Percentiles rank a stretch among this genome's conserved stretches.
phyloP scores from a whole-genome alignment of 2,113 vertebrate species.

The Chionomys nivalis region DNA sequence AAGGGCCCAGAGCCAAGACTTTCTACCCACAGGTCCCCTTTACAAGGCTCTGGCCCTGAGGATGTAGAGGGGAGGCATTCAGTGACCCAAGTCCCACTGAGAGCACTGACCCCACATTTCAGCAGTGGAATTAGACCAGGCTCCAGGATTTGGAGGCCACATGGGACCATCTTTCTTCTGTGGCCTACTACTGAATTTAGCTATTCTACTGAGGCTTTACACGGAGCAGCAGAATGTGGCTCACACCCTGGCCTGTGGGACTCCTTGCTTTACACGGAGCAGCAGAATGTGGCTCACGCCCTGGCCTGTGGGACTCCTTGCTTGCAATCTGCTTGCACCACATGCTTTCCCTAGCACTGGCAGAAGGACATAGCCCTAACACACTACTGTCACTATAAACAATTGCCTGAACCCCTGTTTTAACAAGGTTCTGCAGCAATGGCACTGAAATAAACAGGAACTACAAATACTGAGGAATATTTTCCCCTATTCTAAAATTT shows the following conservation, averaged over 20 bases:
- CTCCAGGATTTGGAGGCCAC: too few species aligned
- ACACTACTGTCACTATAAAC: background rate
- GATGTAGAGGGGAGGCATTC: background rate
- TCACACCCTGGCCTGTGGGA: background rate
- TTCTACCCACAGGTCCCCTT: background rate
- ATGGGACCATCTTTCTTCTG: background rate
- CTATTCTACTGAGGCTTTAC: background rate
- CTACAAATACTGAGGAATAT: background rate
- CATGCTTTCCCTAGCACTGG: background rate
- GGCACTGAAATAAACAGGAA: background rate
- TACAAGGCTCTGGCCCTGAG: background rate
- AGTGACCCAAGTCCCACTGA: background rate
- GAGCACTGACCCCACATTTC: accelerated
- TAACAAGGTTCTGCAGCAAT: background rate
- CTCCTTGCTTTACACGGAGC: background rate
- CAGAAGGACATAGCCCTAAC: background rate
- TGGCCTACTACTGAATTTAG: background rate
- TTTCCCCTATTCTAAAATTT: slow-evolving; percentile 20
- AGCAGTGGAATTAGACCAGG: too few species aligned
- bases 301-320: background rate
- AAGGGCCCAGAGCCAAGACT: background rate
- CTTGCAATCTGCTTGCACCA: background rate
- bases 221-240: background rate
- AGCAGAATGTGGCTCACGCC: background rate
- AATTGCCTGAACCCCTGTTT: background rate